These are phyloP conservation scores for Solenodon paradoxus DNA, from an alignment of 2,113 vertebrate species.

Conservation along the genomic window DNA sequence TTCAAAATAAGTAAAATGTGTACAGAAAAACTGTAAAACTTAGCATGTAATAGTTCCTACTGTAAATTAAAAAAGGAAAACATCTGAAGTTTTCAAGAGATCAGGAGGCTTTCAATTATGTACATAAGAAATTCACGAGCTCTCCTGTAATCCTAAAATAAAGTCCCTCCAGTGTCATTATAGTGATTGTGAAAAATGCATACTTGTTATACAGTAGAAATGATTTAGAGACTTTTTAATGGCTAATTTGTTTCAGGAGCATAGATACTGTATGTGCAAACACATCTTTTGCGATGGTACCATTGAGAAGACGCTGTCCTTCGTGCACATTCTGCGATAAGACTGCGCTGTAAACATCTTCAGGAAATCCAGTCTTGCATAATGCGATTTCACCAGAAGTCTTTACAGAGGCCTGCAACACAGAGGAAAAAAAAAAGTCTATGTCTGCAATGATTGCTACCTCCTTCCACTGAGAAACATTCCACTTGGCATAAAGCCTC, in stretches of 20 bases:
- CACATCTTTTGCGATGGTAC: slow-evolving; percentile 81
- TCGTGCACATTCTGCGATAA: slow-evolving; percentile 87
- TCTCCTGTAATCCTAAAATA: slow-evolving; percentile 43
- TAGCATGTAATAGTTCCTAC: neutral
- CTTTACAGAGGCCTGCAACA: slow-evolving; percentile 90
- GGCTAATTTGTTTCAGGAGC: slow-evolving; percentile 26
- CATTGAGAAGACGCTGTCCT: slow-evolving; percentile 94
- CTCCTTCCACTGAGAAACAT: slow-evolving; percentile 77
- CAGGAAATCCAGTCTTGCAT: slow-evolving; percentile 96
- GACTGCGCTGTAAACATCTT: slow-evolving; percentile 91
- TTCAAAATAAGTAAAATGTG: neutral
- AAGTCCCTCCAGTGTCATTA: slow-evolving; percentile 60
- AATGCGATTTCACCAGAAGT: slow-evolving; percentile 88
- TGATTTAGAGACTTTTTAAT: slow-evolving; percentile 15
- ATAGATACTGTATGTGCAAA: neutral
- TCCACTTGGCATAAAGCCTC: slow-evolving; percentile 74
- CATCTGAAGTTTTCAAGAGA: neutral
- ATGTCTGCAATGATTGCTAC: slow-evolving; percentile 73
- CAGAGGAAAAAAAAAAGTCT: slow-evolving; percentile 72
- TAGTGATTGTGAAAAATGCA: slow-evolving; percentile 47
- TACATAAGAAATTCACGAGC: neutral
- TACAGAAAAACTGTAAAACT: neutral
- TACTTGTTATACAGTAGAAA: slow-evolving; percentile 24
- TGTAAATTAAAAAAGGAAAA: slow-evolving; percentile 20
- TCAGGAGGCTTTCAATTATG: neutral